These are phyloP conservation scores for Pristiophorus japonicus DNA, from an alignment of 2,113 vertebrate genomes.

Conservation along the genomic window DNA sequence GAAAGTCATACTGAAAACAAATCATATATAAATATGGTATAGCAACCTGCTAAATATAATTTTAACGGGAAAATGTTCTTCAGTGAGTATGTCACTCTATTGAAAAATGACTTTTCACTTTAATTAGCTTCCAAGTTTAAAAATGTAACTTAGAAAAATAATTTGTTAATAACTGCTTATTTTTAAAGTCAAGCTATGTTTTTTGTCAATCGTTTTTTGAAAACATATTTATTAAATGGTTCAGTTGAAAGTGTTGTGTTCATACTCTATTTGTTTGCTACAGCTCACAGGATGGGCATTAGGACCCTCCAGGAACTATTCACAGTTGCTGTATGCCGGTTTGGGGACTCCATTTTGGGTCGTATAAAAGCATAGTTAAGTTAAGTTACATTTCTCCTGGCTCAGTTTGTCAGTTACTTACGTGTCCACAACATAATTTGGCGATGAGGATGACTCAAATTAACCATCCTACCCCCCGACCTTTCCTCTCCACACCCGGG, in stretches of 20 bases:
- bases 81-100: not conserved
- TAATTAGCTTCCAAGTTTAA: not conserved
- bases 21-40: not conserved
- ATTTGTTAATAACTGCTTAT: not conserved
- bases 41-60: not conserved
- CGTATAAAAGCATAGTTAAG: too few relatives aligned
- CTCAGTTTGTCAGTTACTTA: too few relatives aligned
- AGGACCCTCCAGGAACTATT: too few relatives aligned
- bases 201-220: not conserved
- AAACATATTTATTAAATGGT: not conserved
- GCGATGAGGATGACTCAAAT: too few relatives aligned
- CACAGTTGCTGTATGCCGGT: too few relatives aligned
- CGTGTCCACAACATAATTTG: too few relatives aligned
- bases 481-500: too few relatives aligned
- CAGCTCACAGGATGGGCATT: too few relatives aligned
- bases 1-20: not conserved
- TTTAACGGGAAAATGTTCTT: not conserved
- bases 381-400: too few relatives aligned
- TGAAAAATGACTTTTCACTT: not conserved
- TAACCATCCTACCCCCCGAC: too few relatives aligned
- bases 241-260: slow-evolving; percentile 11
- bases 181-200: not conserved
- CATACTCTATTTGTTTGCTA: too few relatives aligned
- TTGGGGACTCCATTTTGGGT: too few relatives aligned
- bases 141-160: not conserved